Evolutionary conservation across 2,888 invertebrate genomes (phyloP).

Genomic region (Sphaerophoria taeniata): DNA sequence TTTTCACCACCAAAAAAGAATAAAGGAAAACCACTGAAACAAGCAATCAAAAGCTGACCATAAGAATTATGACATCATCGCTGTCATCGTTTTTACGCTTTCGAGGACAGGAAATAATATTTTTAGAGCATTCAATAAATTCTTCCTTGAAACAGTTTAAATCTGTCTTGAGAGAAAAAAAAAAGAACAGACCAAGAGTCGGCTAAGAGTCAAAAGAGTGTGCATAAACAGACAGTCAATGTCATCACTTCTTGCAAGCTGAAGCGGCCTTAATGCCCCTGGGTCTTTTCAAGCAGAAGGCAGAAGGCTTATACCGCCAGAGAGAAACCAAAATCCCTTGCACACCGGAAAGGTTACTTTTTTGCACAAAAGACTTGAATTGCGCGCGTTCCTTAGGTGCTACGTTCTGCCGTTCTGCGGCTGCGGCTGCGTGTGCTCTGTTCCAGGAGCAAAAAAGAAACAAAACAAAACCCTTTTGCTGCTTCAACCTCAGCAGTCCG

Average conservation of each 20-base stretch:
- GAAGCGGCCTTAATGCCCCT: slow-evolving; percentile 27
- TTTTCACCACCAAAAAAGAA: slow-evolving; percentile 39
- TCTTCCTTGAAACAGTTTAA: slow-evolving; percentile 32
- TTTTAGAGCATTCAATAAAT: slow-evolving; percentile 17
- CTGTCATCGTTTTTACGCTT: slow-evolving; percentile 18
- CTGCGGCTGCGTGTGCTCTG: slow-evolving; percentile 46
- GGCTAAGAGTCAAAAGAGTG: slow-evolving; percentile 36
- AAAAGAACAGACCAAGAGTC: slow-evolving; percentile 4
- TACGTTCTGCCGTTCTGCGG: background rate
- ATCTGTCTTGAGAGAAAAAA: background rate
- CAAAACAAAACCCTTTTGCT: background rate
- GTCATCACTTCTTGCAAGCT: slow-evolving; percentile 57
- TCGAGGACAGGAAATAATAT: background rate
- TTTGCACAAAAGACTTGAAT: slow-evolving; percentile 48
- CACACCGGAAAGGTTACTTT: slow-evolving; percentile 15
- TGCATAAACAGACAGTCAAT: slow-evolving; percentile 66
- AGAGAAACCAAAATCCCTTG: slow-evolving; percentile 15
- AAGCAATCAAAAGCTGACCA: slow-evolving; percentile 40
- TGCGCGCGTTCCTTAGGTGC: slow-evolving; percentile 35
- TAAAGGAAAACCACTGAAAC: slow-evolving; percentile 28
- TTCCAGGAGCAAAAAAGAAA: slow-evolving; percentile 46
- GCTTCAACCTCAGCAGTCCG: slow-evolving; percentile 25
- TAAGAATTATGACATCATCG: slow-evolving; percentile 70
- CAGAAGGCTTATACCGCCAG: slow-evolving; percentile 46
- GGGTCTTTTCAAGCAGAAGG: slow-evolving; percentile 5